A percentile compares a stretch with the other conserved stretches of the same genome.
Conservation (phyloP, 2,797 vertebrate genomes). For the Ammospiza maritima region DNA sequence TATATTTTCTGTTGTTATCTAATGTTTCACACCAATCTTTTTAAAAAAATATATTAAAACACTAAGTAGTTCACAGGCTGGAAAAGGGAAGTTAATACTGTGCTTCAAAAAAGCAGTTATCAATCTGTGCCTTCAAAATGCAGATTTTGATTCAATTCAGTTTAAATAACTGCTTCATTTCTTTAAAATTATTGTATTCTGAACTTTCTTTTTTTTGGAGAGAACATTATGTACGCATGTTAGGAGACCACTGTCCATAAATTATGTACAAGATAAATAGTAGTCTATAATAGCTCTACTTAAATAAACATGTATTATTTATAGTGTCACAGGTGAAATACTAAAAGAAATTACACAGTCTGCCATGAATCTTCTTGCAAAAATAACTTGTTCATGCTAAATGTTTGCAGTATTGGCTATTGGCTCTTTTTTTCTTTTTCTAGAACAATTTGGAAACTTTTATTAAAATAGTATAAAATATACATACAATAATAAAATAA, state of each 20-base stretch:
- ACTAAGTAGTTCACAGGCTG: background rate
- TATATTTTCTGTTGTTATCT: background rate
- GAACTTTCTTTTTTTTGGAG: conserved; percentile 3
- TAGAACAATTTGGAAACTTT: conserved; percentile 66
- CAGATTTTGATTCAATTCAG: background rate
- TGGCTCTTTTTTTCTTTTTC: background rate
- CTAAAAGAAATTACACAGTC: conserved; percentile 67
- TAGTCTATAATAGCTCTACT: conserved; percentile 65
- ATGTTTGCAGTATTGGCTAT: background rate
- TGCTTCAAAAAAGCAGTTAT: background rate
- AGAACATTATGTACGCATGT: conserved; percentile 56
- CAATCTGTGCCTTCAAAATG: background rate
- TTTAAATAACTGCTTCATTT: background rate
- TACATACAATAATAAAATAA: conserved; percentile 70
- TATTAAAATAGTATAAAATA: conserved; percentile 81
- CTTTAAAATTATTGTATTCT: conserved; percentile 36
- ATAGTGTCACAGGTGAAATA: conserved; percentile 77
- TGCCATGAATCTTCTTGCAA: conserved; percentile 66
- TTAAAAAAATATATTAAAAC: background rate
- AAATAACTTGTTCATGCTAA: conserved; percentile 70
- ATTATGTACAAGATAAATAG: conserved; percentile 73
- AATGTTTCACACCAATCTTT: background rate
- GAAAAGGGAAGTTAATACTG: background rate
- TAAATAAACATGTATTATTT: conserved; percentile 80
- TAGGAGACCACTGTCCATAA: conserved; percentile 73